Percentiles rank a stretch among this genome's conserved stretches.
Conservation (phyloP, 2,113 vertebrate genomes). For the Alethe diademata region DNA sequence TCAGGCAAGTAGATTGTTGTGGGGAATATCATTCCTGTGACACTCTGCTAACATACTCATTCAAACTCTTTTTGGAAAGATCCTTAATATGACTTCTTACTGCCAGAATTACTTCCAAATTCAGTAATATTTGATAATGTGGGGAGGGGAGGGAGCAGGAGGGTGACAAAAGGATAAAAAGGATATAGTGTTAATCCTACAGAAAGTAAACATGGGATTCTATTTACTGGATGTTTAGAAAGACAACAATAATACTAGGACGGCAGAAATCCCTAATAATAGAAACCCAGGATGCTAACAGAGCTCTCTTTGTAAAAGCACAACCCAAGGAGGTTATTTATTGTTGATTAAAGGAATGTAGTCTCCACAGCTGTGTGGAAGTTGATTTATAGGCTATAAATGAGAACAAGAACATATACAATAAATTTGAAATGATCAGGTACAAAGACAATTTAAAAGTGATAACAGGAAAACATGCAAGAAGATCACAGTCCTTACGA, state of each 20-base stretch:
- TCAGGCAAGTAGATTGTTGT: not conserved
- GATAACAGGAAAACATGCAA: not conserved
- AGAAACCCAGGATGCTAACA: not conserved
- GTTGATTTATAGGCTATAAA: not conserved
- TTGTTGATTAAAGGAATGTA: not conserved
- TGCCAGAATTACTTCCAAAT: not conserved
- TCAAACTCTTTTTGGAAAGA: not conserved
- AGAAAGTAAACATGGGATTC: not conserved
- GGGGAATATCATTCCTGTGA: not conserved
- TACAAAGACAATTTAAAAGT: not conserved
- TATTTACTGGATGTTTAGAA: not conserved
- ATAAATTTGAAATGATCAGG: not conserved
- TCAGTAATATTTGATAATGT: not conserved
- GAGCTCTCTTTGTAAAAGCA: not conserved
- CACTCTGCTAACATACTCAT: not conserved
- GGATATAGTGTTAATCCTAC: fast-evolving
- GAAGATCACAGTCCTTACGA: not conserved
- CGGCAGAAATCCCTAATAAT: not conserved
- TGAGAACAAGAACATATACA: not conserved
- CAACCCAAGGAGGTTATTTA: not conserved
- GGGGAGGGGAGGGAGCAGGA: not conserved
- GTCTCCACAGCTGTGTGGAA: not conserved
- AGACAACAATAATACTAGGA: not conserved
- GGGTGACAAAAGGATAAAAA: not conserved
- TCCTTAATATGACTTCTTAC: not conserved